Evolutionary conservation across 2,888 invertebrate genomes (phyloP).

Genomic region (Catonia carolina): DNA sequence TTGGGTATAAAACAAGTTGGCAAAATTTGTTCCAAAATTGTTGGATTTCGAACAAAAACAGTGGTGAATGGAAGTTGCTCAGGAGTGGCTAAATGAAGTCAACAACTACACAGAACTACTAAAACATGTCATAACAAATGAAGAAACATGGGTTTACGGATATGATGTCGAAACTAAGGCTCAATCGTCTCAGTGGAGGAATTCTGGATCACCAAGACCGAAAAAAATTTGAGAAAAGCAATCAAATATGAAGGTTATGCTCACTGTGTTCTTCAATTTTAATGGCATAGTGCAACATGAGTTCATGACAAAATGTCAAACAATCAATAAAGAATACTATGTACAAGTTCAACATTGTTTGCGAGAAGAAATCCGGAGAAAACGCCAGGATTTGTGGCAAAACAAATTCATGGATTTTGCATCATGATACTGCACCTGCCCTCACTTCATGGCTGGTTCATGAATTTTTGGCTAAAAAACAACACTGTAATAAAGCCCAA

Average conservation of each 20-base stretch:
- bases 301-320: conserved; percentile 4
- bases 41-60: too few relatives aligned
- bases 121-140: conserved; percentile 34
- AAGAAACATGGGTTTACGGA: too few relatives aligned
- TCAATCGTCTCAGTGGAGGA: conserved; percentile 34
- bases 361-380: conserved; percentile 25
- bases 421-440: conserved; percentile 5
- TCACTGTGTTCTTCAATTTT: conserved; percentile 23
- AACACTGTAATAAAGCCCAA: conserved; percentile 25
- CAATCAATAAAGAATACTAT: neutral
- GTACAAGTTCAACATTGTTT: conserved; percentile 16
- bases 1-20: neutral
- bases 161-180: too few relatives aligned
- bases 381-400: conserved; percentile 20
- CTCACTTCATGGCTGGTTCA: conserved; percentile 12
- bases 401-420: conserved; percentile 14
- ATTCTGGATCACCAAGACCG: conserved; percentile 31
- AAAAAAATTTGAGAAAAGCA: conserved; percentile 26
- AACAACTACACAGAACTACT: conserved; percentile 29
- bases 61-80: neutral
- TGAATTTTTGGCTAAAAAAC: conserved; percentile 23
- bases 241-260: conserved; percentile 18
- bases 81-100: conserved; percentile 25
- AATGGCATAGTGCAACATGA: conserved; percentile 27
- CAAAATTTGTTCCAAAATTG: too few relatives aligned